A percentile compares a stretch with the other conserved stretches of the same genome.
Evolutionary conservation across 2,797 vertebrate species (phyloP).

Genomic region (Onychomys leucogaster): DNA sequence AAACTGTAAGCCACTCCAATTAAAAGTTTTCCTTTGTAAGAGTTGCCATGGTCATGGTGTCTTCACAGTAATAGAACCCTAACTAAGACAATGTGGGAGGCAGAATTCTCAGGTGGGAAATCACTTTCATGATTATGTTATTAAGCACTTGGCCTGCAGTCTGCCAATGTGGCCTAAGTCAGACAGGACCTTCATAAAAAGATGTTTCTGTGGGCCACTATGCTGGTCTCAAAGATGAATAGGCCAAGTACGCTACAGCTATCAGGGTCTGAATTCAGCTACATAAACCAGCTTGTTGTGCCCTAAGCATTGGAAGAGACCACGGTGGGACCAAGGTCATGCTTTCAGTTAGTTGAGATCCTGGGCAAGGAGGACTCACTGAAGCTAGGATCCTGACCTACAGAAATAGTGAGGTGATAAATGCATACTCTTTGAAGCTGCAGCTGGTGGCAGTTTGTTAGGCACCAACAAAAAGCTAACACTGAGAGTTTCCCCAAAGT

Average conservation of each 20-base stretch:
- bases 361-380: background rate
- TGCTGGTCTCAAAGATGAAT: background rate
- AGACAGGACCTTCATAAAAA: background rate
- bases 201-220: background rate
- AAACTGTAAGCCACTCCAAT: background rate
- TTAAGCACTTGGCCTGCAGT: background rate
- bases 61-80: background rate
- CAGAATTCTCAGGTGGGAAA: background rate
- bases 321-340: background rate
- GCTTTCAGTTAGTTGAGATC: background rate
- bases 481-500: background rate
- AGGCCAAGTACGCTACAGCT: background rate
- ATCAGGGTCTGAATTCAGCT: constrained; percentile 17
- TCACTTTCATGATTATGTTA: background rate
- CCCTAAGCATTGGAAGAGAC: background rate
- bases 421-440: background rate
- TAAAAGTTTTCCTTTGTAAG: background rate
- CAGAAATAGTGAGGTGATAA: background rate
- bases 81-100: background rate
- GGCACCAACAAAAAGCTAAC: constrained; percentile 4
- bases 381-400: background rate
- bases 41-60: background rate
- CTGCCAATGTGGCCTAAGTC: background rate
- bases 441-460: background rate
- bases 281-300: background rate